Evolutionary conservation across 2,888 invertebrate genomes (phyloP), one percentile per base, ranked within the genome.

Genomic region (Synanthedon formicaeformis): DNA sequence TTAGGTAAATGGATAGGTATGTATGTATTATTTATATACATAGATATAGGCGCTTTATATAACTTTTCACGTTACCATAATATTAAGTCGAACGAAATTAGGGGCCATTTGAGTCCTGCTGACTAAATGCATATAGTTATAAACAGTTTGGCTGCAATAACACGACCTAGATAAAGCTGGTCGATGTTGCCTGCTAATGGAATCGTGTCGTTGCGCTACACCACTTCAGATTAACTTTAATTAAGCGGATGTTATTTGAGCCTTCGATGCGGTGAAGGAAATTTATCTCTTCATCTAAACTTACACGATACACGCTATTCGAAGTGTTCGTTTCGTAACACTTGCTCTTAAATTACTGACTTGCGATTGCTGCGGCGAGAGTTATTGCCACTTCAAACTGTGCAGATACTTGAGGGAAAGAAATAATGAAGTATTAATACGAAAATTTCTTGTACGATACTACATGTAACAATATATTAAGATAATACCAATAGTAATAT

Each of bases 181-280:
- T 65, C 67, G 65, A 66, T 73, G 76, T 75, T 69, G 67, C 71
- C 60, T 66, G 69, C 71, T 81, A 82, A 83, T 80, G 73, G 78
- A 79, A 79, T 77, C 78, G 71, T 78, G 79, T 79, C 71, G 73
- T 69, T 72, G 73, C 71, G 71, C 71, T 70, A 75, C 75, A 73
- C 75, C 73, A 76, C 76, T 78, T 68, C 66, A 76, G 81, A 81
- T 83, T 81, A 80, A 80, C 77, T 81, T 81, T 81, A 83, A 83
- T 82, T 82, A 82, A 82, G 77, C 72, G 76, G 74, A 77, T 81
- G 82, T 77, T 79, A 78, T 78, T 78, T 70, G 73, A 75, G 77
- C 79, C 76, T 79, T 76, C 67, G 70, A 65, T 63, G 67, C 58
- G 57, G 64, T 45, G 45, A 13, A 66, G 71, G 67, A 71, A 69